Evolutionary conservation across 1,140 invertebrate species (phyloP), one percentile per base, ranked within the genome.

Genomic region (Belonocnema kinseyi): DNA sequence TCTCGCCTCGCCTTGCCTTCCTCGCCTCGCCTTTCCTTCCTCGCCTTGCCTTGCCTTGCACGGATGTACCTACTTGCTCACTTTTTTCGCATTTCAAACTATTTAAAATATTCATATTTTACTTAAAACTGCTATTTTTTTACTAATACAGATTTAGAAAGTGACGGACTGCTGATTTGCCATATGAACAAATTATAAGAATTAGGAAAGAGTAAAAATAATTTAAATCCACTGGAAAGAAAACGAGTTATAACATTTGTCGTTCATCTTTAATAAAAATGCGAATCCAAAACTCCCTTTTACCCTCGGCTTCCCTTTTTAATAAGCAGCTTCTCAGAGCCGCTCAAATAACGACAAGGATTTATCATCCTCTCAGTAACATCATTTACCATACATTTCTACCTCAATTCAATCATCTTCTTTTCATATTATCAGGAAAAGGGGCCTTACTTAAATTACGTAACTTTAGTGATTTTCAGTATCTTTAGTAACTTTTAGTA

Each of bases 361-460:
- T 66, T 66, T 66, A 66, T 66, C 40, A 66, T 66, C 58, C 74
- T 56, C 58, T 50, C 21, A n/a, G 19, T 19, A 53, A 50, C 21
- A 53, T 53, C 72, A 73, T 52, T 52, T 72, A 46, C 50, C 26
- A 50, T 72, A 16, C 19, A 70, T 71, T 33, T 21, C 26, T 50
- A 10, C 33, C 12, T 33, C 71, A 17, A 40, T 71, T 76, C 11
- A 70, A 33, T 66, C 58, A 66, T 21, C 14, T 13, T 14, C 4
- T 54, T 11, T 54, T 33, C 40, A 46, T 0, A 46, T 10, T 46
- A 10, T 46, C 40, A 46, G 4, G 8, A 54, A 54, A 54, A 54
- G 17, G 3, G 16, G 53, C 21, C 1, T 1, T 26, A 26, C 21
- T 26, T 26, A 26, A 26, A 26, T 26, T 26, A 26, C 21, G 1